A percentile compares a stretch with the other conserved stretches of the same genome.
Conservation (phyloP, 2,797 vertebrate species). For the Poeciliopsis presidionis region DNA sequence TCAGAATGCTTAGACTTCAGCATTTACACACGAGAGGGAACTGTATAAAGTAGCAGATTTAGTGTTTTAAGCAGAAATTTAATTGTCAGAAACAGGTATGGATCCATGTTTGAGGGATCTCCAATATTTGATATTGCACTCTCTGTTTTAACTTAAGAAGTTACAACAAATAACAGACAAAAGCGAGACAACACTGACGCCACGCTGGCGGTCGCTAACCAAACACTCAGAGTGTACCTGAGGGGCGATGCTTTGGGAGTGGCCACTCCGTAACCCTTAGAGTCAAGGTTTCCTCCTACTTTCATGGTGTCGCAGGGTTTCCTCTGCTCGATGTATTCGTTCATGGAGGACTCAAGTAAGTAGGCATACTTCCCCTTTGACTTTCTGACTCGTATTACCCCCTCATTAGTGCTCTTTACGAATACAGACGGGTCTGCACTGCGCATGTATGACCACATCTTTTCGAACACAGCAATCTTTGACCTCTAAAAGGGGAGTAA, state of each 20-base stretch:
- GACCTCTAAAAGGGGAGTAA: slow-evolving; percentile 82
- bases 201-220: not conserved
- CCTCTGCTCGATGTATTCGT: slow-evolving; percentile 98
- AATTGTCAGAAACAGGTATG: not conserved
- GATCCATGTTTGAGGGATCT: not conserved
- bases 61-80: not conserved
- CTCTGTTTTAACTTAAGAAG: not conserved
- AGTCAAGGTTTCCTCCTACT: slow-evolving; percentile 98
- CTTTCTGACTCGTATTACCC: slow-evolving; percentile 92
- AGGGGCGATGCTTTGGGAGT: slow-evolving; percentile 96
- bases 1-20: not conserved
- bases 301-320: slow-evolving; percentile 99
- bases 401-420: slow-evolving; percentile 93
- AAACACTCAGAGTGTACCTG: slow-evolving; percentile 79
- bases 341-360: slow-evolving; percentile 97
- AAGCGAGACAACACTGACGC: slow-evolving; percentile 28
- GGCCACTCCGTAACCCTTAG: slow-evolving; percentile 98
- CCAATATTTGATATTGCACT: not conserved
- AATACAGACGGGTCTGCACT: slow-evolving; percentile 94
- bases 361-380: slow-evolving; percentile 99
- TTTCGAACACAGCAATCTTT: slow-evolving; percentile 98
- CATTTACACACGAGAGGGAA: not conserved
- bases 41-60: not conserved
- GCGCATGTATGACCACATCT: slow-evolving; percentile 99
- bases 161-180: slow-evolving; percentile 23